Evolutionary conservation across 2,888 invertebrate genomes (phyloP), one percentile per base, ranked within the genome.

Genomic region (Cataglyphis altisquamis): DNA sequence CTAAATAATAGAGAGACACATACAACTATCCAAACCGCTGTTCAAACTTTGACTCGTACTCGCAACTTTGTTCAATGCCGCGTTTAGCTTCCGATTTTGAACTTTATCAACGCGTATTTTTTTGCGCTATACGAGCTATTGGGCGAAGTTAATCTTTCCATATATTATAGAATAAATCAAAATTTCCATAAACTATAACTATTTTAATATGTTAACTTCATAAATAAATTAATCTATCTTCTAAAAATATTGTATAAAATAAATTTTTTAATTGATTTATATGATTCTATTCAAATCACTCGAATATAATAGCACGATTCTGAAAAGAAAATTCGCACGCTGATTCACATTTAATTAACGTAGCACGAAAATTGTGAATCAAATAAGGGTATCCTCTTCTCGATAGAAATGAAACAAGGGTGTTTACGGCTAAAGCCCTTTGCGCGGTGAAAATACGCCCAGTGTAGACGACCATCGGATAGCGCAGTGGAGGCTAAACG

Each of bases 1-100:
- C 55, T 77, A 77, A 77, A 77, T 18, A 67, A 10, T 70, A 70
- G 70, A 77, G 41, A 77, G 70, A 77, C 77, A 70, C 70, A 41
- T 68, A 77, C 77, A 39, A 77, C 29, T 41, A 68, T 70, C 70
- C 41, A 57, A 70, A 68, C 55, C 41, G n/a, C 55, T 55, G 39
- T 68, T 55, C 77, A 67, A 55, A 77, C 77, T 70, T 77, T 70
- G 70, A 55, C 39, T 68, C 41, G 32, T 68, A 70, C 68, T 77
- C 55, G 32, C 45, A 70, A 75, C 74, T 75, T 66, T 25, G 74
- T 75, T 75, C 21, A 75, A 36, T 66, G 29, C 2, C 41, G 15
- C 52, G 39, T 64, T 74, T 57, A 70, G 41, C 70, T 41, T 68
- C 9, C 29, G 29, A 68, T 75, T 66, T 75, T 68, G 39, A n/a